Conservation (phyloP, 2,797 vertebrate species). For the Taenioides sp. region DNA sequence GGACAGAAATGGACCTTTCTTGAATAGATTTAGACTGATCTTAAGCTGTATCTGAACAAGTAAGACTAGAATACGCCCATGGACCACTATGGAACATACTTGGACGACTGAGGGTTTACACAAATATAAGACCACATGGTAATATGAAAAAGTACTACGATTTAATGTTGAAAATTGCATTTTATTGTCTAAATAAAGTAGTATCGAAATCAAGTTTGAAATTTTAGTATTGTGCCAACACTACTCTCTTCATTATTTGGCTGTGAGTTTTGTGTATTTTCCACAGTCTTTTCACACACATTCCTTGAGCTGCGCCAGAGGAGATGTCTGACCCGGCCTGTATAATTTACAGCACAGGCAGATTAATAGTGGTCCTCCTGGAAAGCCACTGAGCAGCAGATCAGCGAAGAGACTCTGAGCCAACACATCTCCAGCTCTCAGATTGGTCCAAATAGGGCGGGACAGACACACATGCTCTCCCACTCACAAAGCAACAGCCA, state of each 20-base stretch:
- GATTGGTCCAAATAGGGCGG: slow-evolving; percentile 60
- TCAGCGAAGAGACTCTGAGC: slow-evolving; percentile 56
- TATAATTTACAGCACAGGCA: slow-evolving; percentile 57
- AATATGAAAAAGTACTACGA: too few species aligned
- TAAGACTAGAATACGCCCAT: too few species aligned
- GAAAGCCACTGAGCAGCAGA: slow-evolving; percentile 67
- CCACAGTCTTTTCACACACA: slow-evolving; percentile 16
- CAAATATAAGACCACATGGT: too few species aligned
- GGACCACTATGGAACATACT: too few species aligned
- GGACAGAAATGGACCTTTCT: too few species aligned
- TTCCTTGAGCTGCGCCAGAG: slow-evolving; percentile 30
- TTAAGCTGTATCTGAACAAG: too few species aligned
- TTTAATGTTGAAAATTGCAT: too few species aligned
- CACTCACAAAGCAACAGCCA: slow-evolving; percentile 31
- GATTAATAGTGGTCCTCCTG: slow-evolving; percentile 68
- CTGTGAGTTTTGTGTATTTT: slow-evolving; percentile 20
- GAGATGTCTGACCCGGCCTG: slow-evolving; percentile 45
- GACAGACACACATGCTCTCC: slow-evolving; percentile 18
- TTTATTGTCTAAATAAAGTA: too few species aligned
- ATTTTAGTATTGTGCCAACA: too few species aligned
- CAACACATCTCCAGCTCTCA: slow-evolving; percentile 67
- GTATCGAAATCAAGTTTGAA: too few species aligned
- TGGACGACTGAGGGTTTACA: too few species aligned
- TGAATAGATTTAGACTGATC: too few species aligned
- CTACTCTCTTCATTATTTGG: neutral